Base-by-base conservation (phyloP, 2,797 vertebrate genomes). In the Microctenopoma steveboyesi region DNA sequence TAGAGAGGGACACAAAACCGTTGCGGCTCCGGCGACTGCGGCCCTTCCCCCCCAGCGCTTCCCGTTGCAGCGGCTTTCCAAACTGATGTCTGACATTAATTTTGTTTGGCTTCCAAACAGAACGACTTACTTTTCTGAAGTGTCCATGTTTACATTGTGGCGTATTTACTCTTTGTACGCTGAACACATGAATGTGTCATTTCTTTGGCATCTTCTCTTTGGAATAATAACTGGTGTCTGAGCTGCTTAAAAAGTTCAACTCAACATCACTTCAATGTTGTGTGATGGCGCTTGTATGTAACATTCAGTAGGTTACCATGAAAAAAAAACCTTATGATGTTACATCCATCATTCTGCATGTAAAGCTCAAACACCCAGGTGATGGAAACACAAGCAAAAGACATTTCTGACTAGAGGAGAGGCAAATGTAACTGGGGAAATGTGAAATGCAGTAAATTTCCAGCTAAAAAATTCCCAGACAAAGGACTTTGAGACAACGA, bases 81-180 rank as follows among this genome's bases (percentile, higher is more conserved):
- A 74, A 79, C 77, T 78, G 72, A 84, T 57, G 69, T 81, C 83
- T 79, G 78, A 77, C 61, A 70, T 83, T 91, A 58, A 81, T 89
- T 90, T 79, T 22, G 40, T 72, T 87, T 83, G 74, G 57, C 58
- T 70, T 49, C 72, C 64, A 74, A 47, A 79, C 47, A 51, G 1
- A 78, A 55, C 82, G 64, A 86, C 76, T 72, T 67, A 39, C 39
- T 74, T 74, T 65, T 59, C 70, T 47, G 65, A 72, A 64, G 43
- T 12, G 28, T 45, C 63, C 30, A 40, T 58, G 59, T 83, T 87
- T 79, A 65, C 60, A 51, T 40, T 15, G 10, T 25, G 49, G 56
- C 16, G 33, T 57, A 16, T 58, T 48, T 48, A 57, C 15, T 63
- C 56, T 72, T 39, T 48, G 46, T 55, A 13, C 52, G 51, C 6